These are phyloP conservation scores for Oophaga sylvatica DNA, from an alignment of 2,797 vertebrate genomes.

Conservation along the genomic window DNA sequence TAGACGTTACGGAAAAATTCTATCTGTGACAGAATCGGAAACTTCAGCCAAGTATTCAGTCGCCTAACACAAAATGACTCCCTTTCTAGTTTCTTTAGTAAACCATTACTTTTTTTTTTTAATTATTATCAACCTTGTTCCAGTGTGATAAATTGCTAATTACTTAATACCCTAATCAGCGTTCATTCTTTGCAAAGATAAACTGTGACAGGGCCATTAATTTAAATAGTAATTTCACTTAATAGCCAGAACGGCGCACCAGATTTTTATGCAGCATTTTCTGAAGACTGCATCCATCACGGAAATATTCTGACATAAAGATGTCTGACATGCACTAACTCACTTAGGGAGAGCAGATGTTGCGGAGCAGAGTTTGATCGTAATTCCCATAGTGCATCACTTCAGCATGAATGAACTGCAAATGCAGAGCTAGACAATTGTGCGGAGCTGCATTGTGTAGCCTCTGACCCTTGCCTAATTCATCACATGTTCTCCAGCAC, in stretches of 20 bases:
- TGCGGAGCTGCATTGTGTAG: conserved; percentile 81
- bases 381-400: conserved; percentile 98
- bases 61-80: conserved; percentile 90
- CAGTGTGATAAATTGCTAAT: conserved; percentile 98
- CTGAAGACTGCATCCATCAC: conserved; percentile 96
- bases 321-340: conserved; percentile 99
- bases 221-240: conserved; percentile 98
- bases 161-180: conserved; percentile 99
- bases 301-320: conserved; percentile 97
- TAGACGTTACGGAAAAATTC: conserved; percentile 62
- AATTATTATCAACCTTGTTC: conserved; percentile 97
- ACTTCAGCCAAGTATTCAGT: conserved; percentile 79
- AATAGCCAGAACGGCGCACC: conserved; percentile 92
- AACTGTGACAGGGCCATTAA: conserved; percentile 94
- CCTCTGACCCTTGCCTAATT: conserved; percentile 79
- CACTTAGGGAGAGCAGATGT: conserved; percentile 99
- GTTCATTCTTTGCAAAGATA: conserved; percentile 94
- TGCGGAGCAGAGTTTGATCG: conserved; percentile 90
- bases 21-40: conserved; percentile 75
- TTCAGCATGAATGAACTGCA: conserved; percentile 99
- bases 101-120: conserved; percentile 83
- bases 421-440: conserved; percentile 93
- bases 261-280: conserved; percentile 92
- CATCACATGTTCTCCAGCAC: conserved; percentile 74
- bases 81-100: conserved; percentile 92